These are phyloP conservation scores for Oriolus oriolus DNA, from an alignment of 2,113 vertebrate genomes.

Conservation along the genomic window DNA sequence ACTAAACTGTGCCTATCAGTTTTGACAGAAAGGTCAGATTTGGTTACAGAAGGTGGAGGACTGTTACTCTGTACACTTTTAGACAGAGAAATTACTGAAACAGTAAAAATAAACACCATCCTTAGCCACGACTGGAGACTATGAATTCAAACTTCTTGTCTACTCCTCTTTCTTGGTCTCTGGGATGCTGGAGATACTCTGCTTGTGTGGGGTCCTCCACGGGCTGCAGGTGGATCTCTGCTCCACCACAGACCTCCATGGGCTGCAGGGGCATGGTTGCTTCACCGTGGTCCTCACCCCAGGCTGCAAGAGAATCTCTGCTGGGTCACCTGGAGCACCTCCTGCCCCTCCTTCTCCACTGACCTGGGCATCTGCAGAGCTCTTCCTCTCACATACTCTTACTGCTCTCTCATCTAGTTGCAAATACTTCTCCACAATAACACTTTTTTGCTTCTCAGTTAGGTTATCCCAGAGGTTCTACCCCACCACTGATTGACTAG, in stretches of 20 bases:
- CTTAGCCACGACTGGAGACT: neutral
- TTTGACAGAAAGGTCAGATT: neutral
- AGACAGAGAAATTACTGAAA: neutral
- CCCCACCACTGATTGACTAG: neutral
- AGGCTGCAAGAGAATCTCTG: neutral
- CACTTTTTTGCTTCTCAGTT: neutral
- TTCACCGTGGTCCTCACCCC: neutral
- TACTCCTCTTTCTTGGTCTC: neutral
- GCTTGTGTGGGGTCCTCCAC: neutral
- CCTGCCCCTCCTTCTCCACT: neutral
- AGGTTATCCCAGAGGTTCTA: neutral
- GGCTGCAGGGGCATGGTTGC: neutral
- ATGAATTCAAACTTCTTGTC: neutral
- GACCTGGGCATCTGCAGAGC: neutral
- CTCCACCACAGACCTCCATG: neutral
- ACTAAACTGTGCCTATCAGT: neutral
- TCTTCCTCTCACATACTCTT: neutral
- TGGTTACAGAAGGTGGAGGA: neutral
- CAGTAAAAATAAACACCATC: neutral
- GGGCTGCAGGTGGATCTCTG: neutral
- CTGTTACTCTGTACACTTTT: neutral
- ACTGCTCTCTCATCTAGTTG: neutral
- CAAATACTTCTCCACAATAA: neutral
- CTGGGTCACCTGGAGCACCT: neutral
- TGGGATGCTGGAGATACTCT: neutral